Evolutionary conservation across 2,797 vertebrate genomes (phyloP).

Genomic region (Tapirus indicus): DNA sequence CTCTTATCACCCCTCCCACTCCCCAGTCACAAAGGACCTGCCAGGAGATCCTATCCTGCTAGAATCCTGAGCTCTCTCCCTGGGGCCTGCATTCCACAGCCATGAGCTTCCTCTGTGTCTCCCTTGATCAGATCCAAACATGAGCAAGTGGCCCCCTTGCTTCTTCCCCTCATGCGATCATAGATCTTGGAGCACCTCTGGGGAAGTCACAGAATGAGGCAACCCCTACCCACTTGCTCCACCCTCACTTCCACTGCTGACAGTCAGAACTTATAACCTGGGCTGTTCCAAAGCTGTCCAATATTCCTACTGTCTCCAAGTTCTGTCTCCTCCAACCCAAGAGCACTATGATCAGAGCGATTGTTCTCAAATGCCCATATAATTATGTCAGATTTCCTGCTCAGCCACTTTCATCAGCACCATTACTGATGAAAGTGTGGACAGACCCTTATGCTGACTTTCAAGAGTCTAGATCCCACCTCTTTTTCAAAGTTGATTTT

Average conservation of each 20-base stretch:
- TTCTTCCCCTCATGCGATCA: not conserved
- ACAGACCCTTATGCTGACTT: not conserved
- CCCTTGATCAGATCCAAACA: not conserved
- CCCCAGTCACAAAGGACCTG: not conserved
- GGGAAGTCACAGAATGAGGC: not conserved
- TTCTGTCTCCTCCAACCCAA: not conserved
- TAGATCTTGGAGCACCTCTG: not conserved
- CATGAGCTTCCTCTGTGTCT: not conserved
- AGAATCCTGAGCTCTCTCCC: not conserved
- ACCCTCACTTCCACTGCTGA: not conserved
- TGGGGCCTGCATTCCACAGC: not conserved
- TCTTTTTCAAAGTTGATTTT: not conserved
- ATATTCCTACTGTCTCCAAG: too few species aligned
- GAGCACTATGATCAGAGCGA: rapidly evolving
- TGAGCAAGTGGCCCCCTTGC: not conserved
- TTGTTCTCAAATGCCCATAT: not conserved
- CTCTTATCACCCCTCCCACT: not conserved
- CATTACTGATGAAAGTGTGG: not conserved
- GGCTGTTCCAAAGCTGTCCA: not conserved
- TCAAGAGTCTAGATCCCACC: not conserved
- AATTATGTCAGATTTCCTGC: not conserved
- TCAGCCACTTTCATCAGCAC: not conserved
- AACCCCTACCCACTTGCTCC: not conserved
- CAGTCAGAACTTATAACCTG: not conserved
- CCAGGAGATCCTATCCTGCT: not conserved